These are phyloP conservation scores for Papilio polyxenes DNA, from an alignment of 1,140 invertebrate genomes.

Conservation along the genomic window DNA sequence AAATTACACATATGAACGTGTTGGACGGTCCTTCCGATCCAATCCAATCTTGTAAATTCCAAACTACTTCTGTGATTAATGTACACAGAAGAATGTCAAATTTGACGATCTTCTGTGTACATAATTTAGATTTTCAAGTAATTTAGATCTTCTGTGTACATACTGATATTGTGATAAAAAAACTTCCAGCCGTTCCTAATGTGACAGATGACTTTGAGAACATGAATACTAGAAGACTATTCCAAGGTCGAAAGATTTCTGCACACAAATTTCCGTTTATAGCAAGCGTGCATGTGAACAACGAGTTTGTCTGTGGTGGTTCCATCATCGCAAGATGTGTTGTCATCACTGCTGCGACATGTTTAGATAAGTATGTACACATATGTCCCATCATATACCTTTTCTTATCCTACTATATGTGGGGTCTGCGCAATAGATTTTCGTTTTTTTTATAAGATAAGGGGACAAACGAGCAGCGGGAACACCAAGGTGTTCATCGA, in stretches of 20 bases:
- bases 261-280: constrained; percentile 48
- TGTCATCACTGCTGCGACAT: constrained; percentile 48
- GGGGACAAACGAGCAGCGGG: no score
- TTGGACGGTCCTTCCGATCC: no score
- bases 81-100: no score
- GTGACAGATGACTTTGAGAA: not conserved
- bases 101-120: not conserved
- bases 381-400: not conserved
- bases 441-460: not conserved
- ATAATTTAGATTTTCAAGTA: not conserved
- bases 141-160: no score
- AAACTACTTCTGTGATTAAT: not conserved
- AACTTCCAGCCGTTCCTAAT: not conserved
- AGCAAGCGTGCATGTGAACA: constrained; percentile 46
- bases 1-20: no score
- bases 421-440: not conserved
- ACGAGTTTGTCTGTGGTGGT: constrained; percentile 45
- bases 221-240: constrained; percentile 42
- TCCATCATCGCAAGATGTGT: constrained; percentile 48
- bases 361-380: constrained; percentile 47
- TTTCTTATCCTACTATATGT: not conserved
- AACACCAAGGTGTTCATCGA: no score
- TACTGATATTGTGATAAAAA: not conserved
- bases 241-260: constrained; percentile 31
- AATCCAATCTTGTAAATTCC: not conserved